Base-by-base conservation (phyloP, 1,140 invertebrate species). In the Berghia stephanieae region DNA sequence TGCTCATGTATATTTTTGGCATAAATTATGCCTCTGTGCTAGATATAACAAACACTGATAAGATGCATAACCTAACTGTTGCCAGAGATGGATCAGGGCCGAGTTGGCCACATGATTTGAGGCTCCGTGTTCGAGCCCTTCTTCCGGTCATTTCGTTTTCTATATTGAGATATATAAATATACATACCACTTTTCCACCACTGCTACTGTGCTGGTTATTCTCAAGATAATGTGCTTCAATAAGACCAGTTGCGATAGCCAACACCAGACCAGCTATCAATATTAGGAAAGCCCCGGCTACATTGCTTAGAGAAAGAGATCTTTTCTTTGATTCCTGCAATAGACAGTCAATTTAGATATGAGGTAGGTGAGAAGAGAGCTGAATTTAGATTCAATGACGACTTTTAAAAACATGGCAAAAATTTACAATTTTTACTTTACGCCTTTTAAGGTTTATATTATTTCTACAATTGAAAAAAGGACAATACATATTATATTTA, bases 201-300 rank as follows among this genome's bases (percentile, higher is more conserved):
- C n/a, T n/a, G n/a, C n/a, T n/a, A n/a, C n/a, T n/a, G n/a, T n/a
- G n/a, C n/a, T n/a, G n/a, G n/a, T n/a, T n/a, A n/a, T n/a, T n/a
- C n/a, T n/a, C n/a, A n/a, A n/a, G n/a, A n/a, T 71, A 71, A 46
- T 46, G 42, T n/a, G 42, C 63, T 57, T 80, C 79, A 52, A 80
- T 63, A 10, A 80, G 44, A 42, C 96, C 96, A 21, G 98, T 94
- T 0, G 94, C 91, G 83, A 99, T 93, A 5, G 97, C 96, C 18
- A 98, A 88, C 3, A 96, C 92, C 42, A 99, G 92, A 71, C 92
- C 98, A 40, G 94, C 95, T 84, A 99, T 96, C n/a, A 99, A 92
- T 85, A 99, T 98, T 91, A 99, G 99, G 91, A 99, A 99, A 87
- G 99, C 96, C 10, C 98, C 98, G 18, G 98, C 97, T 3, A 99